These are phyloP conservation scores for Discoglossus pictus DNA, from an alignment of 2,797 vertebrate species.

Conservation along the genomic window DNA sequence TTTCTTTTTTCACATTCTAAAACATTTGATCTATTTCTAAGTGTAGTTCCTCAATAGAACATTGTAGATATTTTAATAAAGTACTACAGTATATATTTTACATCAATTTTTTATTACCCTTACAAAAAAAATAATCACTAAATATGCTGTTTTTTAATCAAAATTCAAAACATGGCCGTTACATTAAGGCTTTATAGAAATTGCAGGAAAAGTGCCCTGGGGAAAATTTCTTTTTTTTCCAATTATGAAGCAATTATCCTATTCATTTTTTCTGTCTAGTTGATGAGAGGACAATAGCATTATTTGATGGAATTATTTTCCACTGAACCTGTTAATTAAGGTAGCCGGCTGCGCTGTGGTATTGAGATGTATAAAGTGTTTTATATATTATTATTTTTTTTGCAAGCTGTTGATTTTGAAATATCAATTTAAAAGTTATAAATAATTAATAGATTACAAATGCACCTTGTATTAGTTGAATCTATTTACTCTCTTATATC, in stretches of 20 bases:
- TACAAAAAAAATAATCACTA: no score
- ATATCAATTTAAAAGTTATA: constrained; percentile 43
- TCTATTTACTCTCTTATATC: constrained; percentile 41
- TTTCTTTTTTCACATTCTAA: no score
- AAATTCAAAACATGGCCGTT: neutral
- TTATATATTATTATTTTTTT: constrained; percentile 1
- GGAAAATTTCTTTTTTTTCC: constrained; percentile 6
- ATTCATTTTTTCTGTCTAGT: neutral
- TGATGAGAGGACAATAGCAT: constrained; percentile 13
- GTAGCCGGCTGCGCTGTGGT: neutral
- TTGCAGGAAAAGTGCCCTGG: neutral
- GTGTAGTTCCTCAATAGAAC: no score
- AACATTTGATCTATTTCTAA: no score
- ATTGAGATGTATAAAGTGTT: constrained; percentile 12
- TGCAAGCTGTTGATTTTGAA: constrained; percentile 27
- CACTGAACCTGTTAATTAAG: constrained; percentile 17
- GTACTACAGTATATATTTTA: no score
- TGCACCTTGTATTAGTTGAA: constrained; percentile 46
- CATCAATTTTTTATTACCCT: no score
- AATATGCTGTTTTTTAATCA: neutral
- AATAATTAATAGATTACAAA: constrained; percentile 52
- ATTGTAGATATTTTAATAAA: no score
- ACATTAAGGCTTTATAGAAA: neutral
- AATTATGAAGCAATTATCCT: constrained; percentile 24
- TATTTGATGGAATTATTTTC: constrained; percentile 10